A percentile compares a stretch with the other conserved stretches of the same genome.
Conservation (phyloP, 2,113 vertebrate genomes). For the Grallaria varia region DNA sequence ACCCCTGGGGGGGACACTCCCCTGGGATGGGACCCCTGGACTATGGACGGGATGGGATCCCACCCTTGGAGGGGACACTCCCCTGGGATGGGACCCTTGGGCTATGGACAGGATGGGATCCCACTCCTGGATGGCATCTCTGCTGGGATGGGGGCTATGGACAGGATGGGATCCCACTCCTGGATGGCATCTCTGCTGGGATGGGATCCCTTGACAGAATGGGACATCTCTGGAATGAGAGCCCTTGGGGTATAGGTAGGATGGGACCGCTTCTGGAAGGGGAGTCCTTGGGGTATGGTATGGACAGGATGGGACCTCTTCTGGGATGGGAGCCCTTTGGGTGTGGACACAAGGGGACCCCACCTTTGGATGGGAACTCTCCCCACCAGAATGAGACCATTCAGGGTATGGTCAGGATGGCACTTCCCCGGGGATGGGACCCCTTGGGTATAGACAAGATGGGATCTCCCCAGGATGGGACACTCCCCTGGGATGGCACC, state of each 20-base stretch:
- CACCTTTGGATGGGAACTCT: too few relatives aligned
- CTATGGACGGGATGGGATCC: rapidly evolving
- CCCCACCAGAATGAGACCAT: neutral
- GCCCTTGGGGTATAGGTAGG: too few relatives aligned
- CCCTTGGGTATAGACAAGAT: too few relatives aligned
- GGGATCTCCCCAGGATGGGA: neutral
- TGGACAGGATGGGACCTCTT: neutral
- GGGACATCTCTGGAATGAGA: too few relatives aligned
- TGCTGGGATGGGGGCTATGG: neutral
- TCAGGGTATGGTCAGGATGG: neutral
- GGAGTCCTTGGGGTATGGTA: neutral
- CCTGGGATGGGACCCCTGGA: too few relatives aligned
- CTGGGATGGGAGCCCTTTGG: too few relatives aligned
- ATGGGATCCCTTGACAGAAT: too few relatives aligned
- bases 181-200: neutral
- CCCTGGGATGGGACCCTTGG: neutral
- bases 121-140: neutral
- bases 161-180: neutral
- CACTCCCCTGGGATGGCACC: neutral
- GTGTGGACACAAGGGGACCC: too few relatives aligned
- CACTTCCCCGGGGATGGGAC: neutral
- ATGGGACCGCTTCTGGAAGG: neutral
- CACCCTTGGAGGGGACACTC: neutral
- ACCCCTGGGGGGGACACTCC: neutral
- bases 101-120: rapidly evolving